Evolutionary conservation across 92 coral and sea anemone genomes (phyloP).

Genomic region (Phenganax subtilis): DNA sequence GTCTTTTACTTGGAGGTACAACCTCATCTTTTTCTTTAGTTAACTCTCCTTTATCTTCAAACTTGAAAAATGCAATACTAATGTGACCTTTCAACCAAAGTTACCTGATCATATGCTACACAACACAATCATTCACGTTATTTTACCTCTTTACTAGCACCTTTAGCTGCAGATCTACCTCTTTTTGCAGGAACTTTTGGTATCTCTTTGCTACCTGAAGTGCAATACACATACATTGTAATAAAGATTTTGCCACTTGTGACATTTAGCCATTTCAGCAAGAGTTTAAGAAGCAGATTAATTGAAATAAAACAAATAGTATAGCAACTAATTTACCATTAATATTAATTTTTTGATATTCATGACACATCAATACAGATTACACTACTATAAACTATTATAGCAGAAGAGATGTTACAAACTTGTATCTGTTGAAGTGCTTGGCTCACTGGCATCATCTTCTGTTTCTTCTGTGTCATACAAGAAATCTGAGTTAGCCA

Average conservation of each 20-base stretch:
- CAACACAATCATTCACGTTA: no score
- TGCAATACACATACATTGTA: not conserved
- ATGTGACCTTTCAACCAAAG: no score
- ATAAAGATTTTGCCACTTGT: no score
- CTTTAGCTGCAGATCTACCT: conserved; percentile 13
- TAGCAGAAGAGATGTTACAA: not conserved
- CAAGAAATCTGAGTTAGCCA: conserved; percentile 81
- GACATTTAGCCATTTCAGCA: no score
- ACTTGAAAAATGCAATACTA: no score
- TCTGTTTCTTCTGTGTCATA: conserved; percentile 68
- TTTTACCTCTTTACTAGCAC: conserved; percentile 2
- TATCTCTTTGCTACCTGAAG: not conserved
- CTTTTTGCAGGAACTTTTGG: not conserved
- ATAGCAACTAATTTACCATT: no score
- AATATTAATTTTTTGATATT: no score
- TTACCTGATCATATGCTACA: not conserved
- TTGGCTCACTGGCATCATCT: conserved; percentile 20
- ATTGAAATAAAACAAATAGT: no score
- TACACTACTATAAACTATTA: no score
- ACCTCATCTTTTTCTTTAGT: conserved; percentile 48
- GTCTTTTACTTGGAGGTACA: conserved; percentile 57
- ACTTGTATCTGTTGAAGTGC: conserved; percentile 34
- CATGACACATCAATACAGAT: no score
- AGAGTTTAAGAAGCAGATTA: no score
- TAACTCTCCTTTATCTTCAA: conserved; percentile 29